phyloP scores from a whole-genome alignment of 2,797 vertebrate species.

The Hyperoplus lanceolatus region DNA sequence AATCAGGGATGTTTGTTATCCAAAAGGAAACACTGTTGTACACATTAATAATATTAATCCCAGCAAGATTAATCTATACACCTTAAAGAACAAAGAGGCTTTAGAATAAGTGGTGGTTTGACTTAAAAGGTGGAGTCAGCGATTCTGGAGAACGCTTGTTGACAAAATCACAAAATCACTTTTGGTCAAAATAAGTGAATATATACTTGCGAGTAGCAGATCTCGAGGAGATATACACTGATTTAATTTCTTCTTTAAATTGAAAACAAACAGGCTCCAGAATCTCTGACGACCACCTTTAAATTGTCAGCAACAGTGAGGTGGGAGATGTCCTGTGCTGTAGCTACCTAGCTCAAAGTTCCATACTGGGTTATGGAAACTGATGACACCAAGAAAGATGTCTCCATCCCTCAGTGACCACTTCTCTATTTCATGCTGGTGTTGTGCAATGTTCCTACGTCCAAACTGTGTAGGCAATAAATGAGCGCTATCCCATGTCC shows the following conservation, averaged over 20 bases:
- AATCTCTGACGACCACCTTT: neutral
- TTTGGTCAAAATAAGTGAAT: too few species aligned
- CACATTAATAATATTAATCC: neutral
- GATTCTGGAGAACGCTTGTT: too few species aligned
- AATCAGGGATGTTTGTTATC: neutral
- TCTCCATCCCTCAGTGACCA: slow-evolving; percentile 17
- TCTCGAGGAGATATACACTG: too few species aligned
- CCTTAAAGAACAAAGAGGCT: neutral
- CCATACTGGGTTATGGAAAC: slow-evolving; percentile 8
- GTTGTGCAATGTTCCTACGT: slow-evolving; percentile 19
- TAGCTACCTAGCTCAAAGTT: slow-evolving; percentile 7
- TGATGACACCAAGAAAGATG: neutral
- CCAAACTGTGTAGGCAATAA: slow-evolving; percentile 22
- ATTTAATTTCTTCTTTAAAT: too few species aligned
- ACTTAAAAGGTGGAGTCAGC: neutral
- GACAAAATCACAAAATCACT: too few species aligned
- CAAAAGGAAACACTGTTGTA: neutral
- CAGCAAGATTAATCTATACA: neutral
- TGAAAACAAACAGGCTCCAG: too few species aligned
- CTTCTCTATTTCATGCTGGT: slow-evolving; percentile 49
- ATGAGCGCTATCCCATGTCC: neutral
- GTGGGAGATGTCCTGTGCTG: neutral
- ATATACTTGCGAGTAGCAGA: too few species aligned
- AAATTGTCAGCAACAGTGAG: neutral
- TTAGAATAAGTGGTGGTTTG: neutral